Conservation (phyloP, 1,140 invertebrate genomes). For the Daktulosphaira vitifoliae region DNA sequence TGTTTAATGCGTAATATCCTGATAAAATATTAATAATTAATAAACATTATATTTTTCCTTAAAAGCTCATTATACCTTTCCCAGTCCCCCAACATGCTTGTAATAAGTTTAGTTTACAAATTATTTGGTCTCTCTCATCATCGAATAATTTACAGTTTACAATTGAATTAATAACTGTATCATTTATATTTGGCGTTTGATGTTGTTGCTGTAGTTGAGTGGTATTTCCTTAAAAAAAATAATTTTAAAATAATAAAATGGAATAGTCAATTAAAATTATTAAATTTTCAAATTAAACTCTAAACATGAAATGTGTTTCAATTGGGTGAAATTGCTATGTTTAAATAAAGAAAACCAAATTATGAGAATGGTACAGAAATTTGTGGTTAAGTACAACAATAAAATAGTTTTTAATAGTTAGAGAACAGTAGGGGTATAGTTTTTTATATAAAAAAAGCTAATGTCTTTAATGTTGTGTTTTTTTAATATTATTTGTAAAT, state of each 20-base stretch:
- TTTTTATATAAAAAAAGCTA: too few relatives aligned
- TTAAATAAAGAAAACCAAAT: too few relatives aligned
- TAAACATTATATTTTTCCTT: too few relatives aligned
- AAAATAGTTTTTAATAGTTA: too few relatives aligned
- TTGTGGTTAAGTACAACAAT: too few relatives aligned
- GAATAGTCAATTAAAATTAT: slow-evolving; percentile 34
- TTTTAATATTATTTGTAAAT: too few relatives aligned
- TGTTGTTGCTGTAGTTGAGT: slow-evolving; percentile 33
- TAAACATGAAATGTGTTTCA: too few relatives aligned
- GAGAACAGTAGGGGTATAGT: too few relatives aligned
- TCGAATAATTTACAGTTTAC: slow-evolving; percentile 79
- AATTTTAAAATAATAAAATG: background rate
- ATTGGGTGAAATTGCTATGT: too few relatives aligned
- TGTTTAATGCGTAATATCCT: slow-evolving; percentile 63
- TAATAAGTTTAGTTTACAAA: slow-evolving; percentile 88
- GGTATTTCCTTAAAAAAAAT: slow-evolving; percentile 1
- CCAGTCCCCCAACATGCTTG: slow-evolving; percentile 88
- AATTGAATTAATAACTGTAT: slow-evolving; percentile 65
- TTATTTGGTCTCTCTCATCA: slow-evolving; percentile 81
- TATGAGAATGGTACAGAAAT: too few relatives aligned
- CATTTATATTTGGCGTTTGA: slow-evolving; percentile 47
- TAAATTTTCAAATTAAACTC: slow-evolving; percentile 39
- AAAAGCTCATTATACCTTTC: too few relatives aligned
- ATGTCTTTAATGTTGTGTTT: too few relatives aligned
- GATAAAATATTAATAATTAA: slow-evolving; percentile 41